Evolutionary conservation across 2,797 vertebrate genomes (phyloP), one percentile per base, ranked within the genome.

Genomic region (Capromys pilorides): DNA sequence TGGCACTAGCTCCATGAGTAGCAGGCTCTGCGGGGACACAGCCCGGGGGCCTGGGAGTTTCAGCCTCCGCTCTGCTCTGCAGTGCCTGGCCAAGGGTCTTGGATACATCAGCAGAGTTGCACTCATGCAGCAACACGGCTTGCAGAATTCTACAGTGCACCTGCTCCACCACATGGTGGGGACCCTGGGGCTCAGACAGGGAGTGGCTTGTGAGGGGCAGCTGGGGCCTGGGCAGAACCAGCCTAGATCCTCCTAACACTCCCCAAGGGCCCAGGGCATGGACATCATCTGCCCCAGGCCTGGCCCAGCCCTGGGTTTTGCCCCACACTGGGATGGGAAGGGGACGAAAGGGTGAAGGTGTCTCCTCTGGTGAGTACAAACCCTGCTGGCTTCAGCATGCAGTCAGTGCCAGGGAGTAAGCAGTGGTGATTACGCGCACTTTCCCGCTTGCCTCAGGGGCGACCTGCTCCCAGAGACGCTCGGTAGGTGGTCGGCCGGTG

Each of bases 381-480:
- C 31, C 28, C 86, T 64, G 66, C 36, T 78, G 71, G 77, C 66
- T 89, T 79, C 77, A 36, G 57, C 75, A 59, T 62, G 21, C 79
- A 86, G 39, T 31, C 16, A 31, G 4, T 19, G 19, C 90, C 73
- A 14, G 64, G 26, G 61, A 45, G 51, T 28, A 5, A 79, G 64
- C 39, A 22, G 21, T 49, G 45, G 22, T 1, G 62, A 22, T 6
- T 45, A 59, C n/a, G 0, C 0, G 13, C 49, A 14, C 51, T 49
- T 45, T 22, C 14, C 73, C 3, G 5, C 31, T 51, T 24, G 8
- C 31, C 36, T 24, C 33, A 26, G 90, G 71, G 18, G 31, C 90
- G 28, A 31, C 36, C 45, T 36, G 31, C 36, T 79, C 24, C 0
- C 2, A 45, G 83, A 0, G 5, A 26, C 7, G 0, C 24, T 4